Percentiles rank a stretch among this genome's conserved stretches.
phyloP scores from a whole-genome alignment of 2,113 vertebrate genomes.

The Aegithalos caudatus region DNA sequence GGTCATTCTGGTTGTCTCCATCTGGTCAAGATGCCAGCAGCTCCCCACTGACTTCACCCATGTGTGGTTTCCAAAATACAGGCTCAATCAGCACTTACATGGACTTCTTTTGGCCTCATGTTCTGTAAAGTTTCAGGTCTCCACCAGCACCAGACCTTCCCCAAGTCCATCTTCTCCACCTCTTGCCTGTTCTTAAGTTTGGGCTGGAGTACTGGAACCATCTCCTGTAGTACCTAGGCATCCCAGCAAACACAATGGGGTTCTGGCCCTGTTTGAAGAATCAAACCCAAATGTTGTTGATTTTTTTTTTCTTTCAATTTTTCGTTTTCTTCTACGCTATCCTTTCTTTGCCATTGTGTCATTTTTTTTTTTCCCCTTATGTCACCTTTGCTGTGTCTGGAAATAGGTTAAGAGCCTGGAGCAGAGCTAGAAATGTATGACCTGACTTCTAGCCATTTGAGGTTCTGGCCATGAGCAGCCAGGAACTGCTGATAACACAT shows the following conservation, averaged over 20 bases:
- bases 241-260: background rate
- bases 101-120: background rate
- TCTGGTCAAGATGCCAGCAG: background rate
- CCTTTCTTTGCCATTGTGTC: background rate
- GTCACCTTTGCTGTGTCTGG: background rate
- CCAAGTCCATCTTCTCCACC: background rate
- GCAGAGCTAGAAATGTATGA: background rate
- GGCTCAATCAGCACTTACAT: background rate
- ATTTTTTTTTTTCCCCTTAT: background rate
- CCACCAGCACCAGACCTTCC: background rate
- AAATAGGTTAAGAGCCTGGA: background rate
- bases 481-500: background rate
- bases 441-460: background rate
- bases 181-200: background rate
- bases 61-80: background rate
- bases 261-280: background rate
- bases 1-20: rapidly evolving
- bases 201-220: background rate
- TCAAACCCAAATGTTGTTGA: background rate
- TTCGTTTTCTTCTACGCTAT: background rate
- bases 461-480: background rate
- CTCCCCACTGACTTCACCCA: background rate
- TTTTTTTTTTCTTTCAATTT: background rate
- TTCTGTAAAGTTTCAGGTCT: background rate
- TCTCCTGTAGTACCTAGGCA: background rate